Evolutionary conservation across 2,888 invertebrate species (phyloP).

Genomic region (Uropetala carovei): DNA sequence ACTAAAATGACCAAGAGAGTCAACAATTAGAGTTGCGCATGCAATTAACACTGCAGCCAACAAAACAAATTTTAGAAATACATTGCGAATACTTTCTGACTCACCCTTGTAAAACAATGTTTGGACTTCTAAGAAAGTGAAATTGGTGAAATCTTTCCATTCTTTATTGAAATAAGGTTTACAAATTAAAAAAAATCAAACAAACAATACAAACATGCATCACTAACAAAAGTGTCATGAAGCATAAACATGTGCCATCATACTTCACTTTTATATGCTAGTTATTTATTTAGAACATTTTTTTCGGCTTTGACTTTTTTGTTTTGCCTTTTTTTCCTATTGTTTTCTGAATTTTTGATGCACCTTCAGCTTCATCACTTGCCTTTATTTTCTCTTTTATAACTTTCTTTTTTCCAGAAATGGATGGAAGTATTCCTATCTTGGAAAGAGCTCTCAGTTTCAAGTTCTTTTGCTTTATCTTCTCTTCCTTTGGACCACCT

Average conservation of each 20-base stretch:
- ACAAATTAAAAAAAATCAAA: too few species aligned
- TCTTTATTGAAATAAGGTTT: too few species aligned
- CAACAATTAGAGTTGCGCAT: too few species aligned
- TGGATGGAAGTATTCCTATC: slow-evolving; percentile 15
- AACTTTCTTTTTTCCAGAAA: not conserved
- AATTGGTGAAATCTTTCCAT: too few species aligned
- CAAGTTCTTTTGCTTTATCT: slow-evolving; percentile 67
- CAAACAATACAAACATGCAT: too few species aligned
- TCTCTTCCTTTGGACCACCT: slow-evolving; percentile 71
- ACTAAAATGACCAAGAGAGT: too few species aligned
- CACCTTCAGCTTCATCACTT: not conserved
- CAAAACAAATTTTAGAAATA: too few species aligned
- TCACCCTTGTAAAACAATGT: too few species aligned
- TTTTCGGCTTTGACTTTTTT: not conserved
- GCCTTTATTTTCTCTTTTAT: not conserved
- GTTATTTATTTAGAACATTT: not conserved
- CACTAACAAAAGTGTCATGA: not conserved
- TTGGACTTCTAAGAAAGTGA: too few species aligned
- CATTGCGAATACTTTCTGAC: too few species aligned
- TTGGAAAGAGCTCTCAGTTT: slow-evolving; percentile 48
- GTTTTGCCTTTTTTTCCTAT: not conserved
- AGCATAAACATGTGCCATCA: not conserved
- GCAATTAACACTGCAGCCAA: too few species aligned
- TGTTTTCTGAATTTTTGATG: not conserved
- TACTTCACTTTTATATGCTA: not conserved